Evolutionary conservation across 2,113 vertebrate genomes (phyloP), one percentile per base, ranked within the genome.

Genomic region (Probosciger aterrimus): DNA sequence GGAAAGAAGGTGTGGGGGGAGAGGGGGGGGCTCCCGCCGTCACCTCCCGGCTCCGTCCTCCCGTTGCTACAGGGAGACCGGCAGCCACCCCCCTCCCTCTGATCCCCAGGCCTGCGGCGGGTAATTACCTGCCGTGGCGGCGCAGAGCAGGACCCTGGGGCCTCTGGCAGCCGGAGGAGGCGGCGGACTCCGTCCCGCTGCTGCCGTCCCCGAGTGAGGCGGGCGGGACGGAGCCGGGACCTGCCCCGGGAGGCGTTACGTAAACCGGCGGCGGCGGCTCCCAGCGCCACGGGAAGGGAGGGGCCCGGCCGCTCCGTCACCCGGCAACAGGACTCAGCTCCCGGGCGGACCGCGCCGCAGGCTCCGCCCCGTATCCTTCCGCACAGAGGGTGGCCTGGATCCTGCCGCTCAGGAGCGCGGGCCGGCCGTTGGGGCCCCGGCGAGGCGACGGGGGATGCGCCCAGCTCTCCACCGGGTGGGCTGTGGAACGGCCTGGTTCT

Each of bases 241-340:
- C 96, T 93, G 96, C 95, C 96, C 95, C 76, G 89, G 85, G 93
- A 96, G 95, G 97, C 97, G 97, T 98, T 95, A 98, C 97, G 98
- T 98, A 97, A 97, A 97, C 94, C 97, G 92, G 97, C 97, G 91
- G 97, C 93, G 88, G 97, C 91, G 80, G 93, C 89, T 93, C 88
- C 93, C 68, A 92, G 97, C 97, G 95, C 97, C 95, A 91, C 96
- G 92, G 92, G 94, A 89, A 91, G 95, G 97, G 95, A 31, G 69
- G 97, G 93, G 85, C 82, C 71, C 70, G 92, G 74, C 92, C 87
- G 73, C 96, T 94, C 86, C 96, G 96, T 97, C 96, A 88, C 97
- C 96, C 90, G 95, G 98, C 98, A 98, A 98, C 97, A 86, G 85
- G 96, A 96, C 95, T 95, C 95, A 97, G 97, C 88, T 90, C 94